Evolutionary conservation across 2,888 invertebrate genomes (phyloP).

Genomic region (Pyrrhia umbra): DNA sequence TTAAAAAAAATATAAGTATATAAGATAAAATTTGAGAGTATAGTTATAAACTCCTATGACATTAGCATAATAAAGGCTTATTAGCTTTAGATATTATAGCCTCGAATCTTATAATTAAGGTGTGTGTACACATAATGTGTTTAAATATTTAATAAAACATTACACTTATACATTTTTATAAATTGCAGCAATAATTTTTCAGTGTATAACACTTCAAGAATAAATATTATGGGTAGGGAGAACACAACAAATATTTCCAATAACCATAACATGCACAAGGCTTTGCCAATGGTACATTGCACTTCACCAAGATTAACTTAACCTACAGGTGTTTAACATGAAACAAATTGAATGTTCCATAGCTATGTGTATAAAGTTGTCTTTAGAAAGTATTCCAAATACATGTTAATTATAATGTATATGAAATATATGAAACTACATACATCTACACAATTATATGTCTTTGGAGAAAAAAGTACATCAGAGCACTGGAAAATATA

Average conservation of each 20-base stretch:
- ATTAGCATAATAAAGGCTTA: constrained; percentile 67
- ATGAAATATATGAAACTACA: constrained; percentile 57
- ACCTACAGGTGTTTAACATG: constrained; percentile 69
- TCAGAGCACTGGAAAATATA: constrained; percentile 75
- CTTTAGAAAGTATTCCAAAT: constrained; percentile 74
- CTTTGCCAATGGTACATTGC: constrained; percentile 88
- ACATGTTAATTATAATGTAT: constrained; percentile 59
- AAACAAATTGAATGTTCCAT: constrained; percentile 68
- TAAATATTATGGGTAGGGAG: constrained; percentile 79
- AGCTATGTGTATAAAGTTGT: constrained; percentile 66
- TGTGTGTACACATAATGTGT: constrained; percentile 62
- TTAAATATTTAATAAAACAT: constrained; percentile 67
- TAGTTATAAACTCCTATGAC: constrained; percentile 61
- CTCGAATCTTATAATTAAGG: constrained; percentile 72
- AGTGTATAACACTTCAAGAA: constrained; percentile 84
- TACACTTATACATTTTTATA: constrained; percentile 71
- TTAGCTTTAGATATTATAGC: constrained; percentile 73
- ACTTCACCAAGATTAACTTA: constrained; percentile 79
- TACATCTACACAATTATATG: constrained; percentile 68
- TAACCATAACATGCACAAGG: constrained; percentile 83
- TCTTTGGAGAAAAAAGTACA: constrained; percentile 80
- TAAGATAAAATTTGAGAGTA: constrained; percentile 73
- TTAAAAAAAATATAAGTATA: constrained; percentile 63
- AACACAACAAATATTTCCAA: constrained; percentile 78
- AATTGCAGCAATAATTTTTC: constrained; percentile 79